Evolutionary conservation across 2,113 vertebrate genomes (phyloP).

Genomic region (Himantopus leucocephalus): DNA sequence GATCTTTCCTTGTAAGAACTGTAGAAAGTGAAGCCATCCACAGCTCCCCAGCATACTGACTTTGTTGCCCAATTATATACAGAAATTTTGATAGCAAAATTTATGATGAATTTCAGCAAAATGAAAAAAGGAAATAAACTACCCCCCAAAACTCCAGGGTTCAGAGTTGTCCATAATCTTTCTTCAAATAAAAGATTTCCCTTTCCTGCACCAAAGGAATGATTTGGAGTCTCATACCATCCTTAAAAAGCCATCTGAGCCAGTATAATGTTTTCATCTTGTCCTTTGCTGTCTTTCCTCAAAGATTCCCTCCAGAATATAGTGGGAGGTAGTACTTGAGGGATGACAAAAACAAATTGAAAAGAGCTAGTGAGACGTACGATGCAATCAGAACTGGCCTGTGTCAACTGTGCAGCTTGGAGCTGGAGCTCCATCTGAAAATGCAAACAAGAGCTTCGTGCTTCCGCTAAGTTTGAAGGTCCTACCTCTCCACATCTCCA

Average conservation of each 20-base stretch:
- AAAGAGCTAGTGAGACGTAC: neutral
- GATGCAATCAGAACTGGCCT: neutral
- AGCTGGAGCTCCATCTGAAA: neutral
- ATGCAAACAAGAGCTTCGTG: neutral
- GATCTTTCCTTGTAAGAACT: neutral
- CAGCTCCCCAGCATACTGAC: neutral
- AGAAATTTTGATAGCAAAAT: neutral
- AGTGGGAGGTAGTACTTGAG: neutral
- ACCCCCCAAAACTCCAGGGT: neutral
- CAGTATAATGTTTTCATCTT: neutral
- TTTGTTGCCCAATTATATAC: neutral
- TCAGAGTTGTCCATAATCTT: neutral
- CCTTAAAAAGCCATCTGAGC: neutral
- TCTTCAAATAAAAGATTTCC: neutral
- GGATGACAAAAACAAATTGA: neutral
- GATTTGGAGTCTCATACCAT: neutral
- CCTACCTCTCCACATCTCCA: neutral
- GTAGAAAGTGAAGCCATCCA: neutral
- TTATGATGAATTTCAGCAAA: neutral
- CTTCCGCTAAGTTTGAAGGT: neutral
- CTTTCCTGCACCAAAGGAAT: neutral
- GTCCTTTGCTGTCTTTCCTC: neutral
- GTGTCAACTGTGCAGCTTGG: neutral
- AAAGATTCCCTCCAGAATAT: neutral
- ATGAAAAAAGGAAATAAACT: neutral